phyloP scores from a whole-genome alignment of 1,140 invertebrate species.

The Lepidurus arcticus region DNA sequence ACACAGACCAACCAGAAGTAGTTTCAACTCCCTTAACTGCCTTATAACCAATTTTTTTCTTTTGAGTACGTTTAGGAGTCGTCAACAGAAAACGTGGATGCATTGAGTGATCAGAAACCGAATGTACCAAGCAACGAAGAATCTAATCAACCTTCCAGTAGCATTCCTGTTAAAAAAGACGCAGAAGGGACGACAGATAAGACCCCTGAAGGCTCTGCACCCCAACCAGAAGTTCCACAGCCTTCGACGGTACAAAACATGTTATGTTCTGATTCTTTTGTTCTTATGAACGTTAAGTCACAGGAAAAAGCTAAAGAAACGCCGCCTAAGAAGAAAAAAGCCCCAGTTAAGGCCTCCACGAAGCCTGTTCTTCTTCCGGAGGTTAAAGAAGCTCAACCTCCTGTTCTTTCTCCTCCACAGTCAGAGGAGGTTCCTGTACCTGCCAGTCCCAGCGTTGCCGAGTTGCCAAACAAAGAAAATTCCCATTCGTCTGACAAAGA shows the following conservation, averaged over 20 bases:
- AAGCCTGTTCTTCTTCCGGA: constrained; percentile 9
- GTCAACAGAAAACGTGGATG: neutral
- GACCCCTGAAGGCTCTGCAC: neutral
- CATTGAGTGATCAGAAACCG: neutral
- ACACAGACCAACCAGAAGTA: constrained; percentile 1
- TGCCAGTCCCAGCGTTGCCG: neutral
- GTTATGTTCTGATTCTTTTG: neutral
- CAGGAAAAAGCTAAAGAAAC: constrained; percentile 26
- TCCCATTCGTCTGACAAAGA: neutral
- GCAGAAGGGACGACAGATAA: constrained; percentile 24
- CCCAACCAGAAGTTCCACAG: neutral
- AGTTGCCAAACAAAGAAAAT: neutral
- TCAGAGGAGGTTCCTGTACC: neutral
- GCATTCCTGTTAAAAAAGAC: constrained; percentile 22
- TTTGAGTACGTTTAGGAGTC: neutral
- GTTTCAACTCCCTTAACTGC: no score
- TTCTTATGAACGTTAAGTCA: neutral
- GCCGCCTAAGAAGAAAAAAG: constrained; percentile 15
- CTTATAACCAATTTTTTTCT: no score
- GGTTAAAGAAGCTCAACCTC: neutral
- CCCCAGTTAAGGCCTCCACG: neutral
- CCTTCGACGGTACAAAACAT: neutral
- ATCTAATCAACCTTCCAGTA: neutral
- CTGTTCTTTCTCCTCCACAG: neutral
- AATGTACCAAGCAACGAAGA: neutral